phyloP scores from a whole-genome alignment of 1,140 invertebrate genomes.

The Atta colombica region DNA sequence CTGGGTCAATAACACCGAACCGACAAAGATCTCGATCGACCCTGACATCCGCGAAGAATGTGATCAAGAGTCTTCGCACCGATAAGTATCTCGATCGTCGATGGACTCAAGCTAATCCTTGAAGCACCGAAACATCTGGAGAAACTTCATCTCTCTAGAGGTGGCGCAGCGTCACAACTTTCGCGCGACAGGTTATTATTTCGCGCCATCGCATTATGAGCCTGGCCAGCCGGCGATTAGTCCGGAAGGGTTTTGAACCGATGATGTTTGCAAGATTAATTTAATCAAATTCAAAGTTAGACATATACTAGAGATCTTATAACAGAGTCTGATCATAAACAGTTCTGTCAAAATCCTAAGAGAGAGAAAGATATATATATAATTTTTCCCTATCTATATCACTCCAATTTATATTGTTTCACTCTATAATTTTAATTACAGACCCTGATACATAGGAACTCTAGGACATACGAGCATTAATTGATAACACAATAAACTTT shows the following conservation, averaged over 20 bases:
- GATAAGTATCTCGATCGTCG: constrained; percentile 29
- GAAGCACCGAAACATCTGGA: constrained; percentile 20
- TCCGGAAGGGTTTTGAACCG: not conserved
- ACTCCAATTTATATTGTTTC: too few relatives aligned
- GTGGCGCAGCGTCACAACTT: constrained; percentile 30
- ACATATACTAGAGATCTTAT: too few relatives aligned
- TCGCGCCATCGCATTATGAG: constrained; percentile 9
- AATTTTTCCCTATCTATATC: too few relatives aligned
- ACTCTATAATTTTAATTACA: too few relatives aligned
- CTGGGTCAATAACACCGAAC: constrained; percentile 18
- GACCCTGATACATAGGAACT: not conserved
- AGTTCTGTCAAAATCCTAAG: too few relatives aligned
- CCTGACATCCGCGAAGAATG: constrained; percentile 44
- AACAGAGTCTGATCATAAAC: too few relatives aligned
- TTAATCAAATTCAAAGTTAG: not conserved
- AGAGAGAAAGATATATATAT: too few relatives aligned
- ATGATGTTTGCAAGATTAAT: constrained; percentile 3
- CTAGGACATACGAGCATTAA: not conserved
- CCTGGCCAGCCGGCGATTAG: constrained; percentile 23
- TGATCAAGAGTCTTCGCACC: not conserved
- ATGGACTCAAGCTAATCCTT: constrained; percentile 29
- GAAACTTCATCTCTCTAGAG: constrained; percentile 12
- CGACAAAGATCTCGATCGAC: constrained; percentile 10
- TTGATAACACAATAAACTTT: not conserved
- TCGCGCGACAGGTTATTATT: constrained; percentile 51